Percentiles rank a stretch among this genome's conserved stretches.
These are phyloP conservation scores for Caranx melampygus DNA, from an alignment of 2,113 vertebrate species.

Conservation along the genomic window DNA sequence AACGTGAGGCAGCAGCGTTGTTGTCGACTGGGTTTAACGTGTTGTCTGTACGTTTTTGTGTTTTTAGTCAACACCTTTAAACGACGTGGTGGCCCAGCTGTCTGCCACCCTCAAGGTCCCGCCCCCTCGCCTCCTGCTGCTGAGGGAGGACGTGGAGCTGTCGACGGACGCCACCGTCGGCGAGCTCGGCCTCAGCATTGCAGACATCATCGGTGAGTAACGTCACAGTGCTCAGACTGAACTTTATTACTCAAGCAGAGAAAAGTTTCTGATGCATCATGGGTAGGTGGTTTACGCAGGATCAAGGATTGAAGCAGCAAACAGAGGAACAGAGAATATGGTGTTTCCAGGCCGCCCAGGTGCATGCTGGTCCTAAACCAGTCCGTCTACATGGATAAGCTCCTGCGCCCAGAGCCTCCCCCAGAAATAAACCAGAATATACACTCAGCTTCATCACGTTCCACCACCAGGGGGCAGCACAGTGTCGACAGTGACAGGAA, in stretches of 20 bases:
- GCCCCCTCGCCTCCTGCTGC: conserved; percentile 76
- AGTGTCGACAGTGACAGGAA: background rate
- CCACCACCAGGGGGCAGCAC: background rate
- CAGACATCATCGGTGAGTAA: conserved; percentile 83
- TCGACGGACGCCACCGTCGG: conserved; percentile 51
- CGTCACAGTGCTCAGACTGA: no score
- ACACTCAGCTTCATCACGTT: background rate
- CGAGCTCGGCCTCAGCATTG: conserved; percentile 81
- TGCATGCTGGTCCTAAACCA: no score
- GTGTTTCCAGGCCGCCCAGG: no score
- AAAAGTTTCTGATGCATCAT: no score
- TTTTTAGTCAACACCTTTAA: conserved; percentile 75
- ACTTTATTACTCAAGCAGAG: no score
- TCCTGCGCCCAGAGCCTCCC: no score
- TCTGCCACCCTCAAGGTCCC: conserved; percentile 77
- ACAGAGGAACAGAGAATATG: no score
- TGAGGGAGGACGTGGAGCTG: conserved; percentile 80
- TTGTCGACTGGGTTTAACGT: background rate
- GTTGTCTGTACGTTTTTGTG: background rate
- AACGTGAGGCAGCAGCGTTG: background rate
- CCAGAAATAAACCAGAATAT: no score
- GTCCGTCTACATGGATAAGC: no score
- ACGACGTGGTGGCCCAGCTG: conserved; percentile 72
- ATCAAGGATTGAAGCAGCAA: no score
- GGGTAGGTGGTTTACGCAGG: no score